A percentile compares a stretch with the other conserved stretches of the same genome.
phyloP scores from a whole-genome alignment of 2,113 vertebrate genomes.

The Alaudala cheleensis region DNA sequence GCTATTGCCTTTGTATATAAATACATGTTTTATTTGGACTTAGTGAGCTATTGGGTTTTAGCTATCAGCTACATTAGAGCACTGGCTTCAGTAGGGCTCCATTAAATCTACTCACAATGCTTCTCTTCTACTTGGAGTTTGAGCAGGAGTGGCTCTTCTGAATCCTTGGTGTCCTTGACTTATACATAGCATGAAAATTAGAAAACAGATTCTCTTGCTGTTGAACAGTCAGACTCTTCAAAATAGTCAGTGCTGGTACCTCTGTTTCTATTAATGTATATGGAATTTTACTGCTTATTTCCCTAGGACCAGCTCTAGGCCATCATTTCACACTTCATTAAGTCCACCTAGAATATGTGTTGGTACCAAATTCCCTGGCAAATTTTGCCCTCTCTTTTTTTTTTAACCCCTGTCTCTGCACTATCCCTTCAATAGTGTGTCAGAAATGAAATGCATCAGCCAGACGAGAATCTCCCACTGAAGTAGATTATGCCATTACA shows the following conservation, averaged over 20 bases:
- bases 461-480: neutral
- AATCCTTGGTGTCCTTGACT: neutral
- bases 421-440: neutral
- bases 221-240: neutral
- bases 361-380: constrained; percentile 21
- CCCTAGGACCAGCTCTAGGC: neutral
- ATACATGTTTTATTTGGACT: neutral
- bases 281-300: neutral
- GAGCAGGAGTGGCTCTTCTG: neutral
- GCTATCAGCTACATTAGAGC: neutral
- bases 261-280: neutral
- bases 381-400: neutral
- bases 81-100: neutral
- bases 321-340: constrained; percentile 45
- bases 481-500: constrained; percentile 4
- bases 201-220: neutral
- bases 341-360: neutral
- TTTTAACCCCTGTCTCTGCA: neutral
- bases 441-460: constrained; percentile 32
- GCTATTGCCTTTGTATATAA: neutral
- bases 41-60: neutral
- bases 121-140: neutral
- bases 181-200: neutral
- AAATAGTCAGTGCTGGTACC: neutral
- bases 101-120: neutral